Base-by-base conservation (phyloP, 2,113 vertebrate species). In the Erpornis zantholeuca region DNA sequence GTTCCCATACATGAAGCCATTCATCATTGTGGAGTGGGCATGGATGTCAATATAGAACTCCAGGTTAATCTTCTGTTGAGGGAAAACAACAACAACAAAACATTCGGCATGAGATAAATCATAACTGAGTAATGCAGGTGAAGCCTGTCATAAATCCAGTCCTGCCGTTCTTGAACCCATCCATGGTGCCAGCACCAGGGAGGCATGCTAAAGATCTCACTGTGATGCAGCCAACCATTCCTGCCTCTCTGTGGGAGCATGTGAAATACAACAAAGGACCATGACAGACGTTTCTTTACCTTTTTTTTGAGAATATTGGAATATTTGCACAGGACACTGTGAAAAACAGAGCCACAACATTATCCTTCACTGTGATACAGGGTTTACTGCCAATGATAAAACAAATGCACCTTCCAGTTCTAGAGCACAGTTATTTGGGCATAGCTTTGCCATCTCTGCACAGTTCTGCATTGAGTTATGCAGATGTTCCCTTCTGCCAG, bases 1-100 rank as follows among this genome's bases (percentile, higher is more conserved):
- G 76, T 99, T 99, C 84, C 99, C 99, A 27, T 99, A 99, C 99
- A 99, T 99, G 98, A 99, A 99, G 96, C 99, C 99, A 83, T 99
- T 99, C 98, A 99, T 99, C 99, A 99, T 99, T 97, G 99, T 99
- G 97, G 99, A 99, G 98, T 99, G 99, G 91, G 99, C 99, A 52
- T 99, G 99, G 63, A 99, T 99, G 92, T 99, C 99, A 36, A 99
- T 99, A 98, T 99, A 99, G 97, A 99, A 99, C 97, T 99, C 99
- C 98, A 99, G 96, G 97, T 98, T 99, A 89, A 99, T 99, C 96
- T 98, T 99, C 99, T 99, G 98, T 97, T 88, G 94, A 94, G 78
- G 70, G 83, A 90, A 91, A 97, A 85, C 77, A 96, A 87, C 35
- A 75, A 77, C 57, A 69, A 38, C 60, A 84, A 63, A 79, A 64